Evolutionary conservation across 1,140 invertebrate genomes (phyloP).

Genomic region (Diachasma alloeum): DNA sequence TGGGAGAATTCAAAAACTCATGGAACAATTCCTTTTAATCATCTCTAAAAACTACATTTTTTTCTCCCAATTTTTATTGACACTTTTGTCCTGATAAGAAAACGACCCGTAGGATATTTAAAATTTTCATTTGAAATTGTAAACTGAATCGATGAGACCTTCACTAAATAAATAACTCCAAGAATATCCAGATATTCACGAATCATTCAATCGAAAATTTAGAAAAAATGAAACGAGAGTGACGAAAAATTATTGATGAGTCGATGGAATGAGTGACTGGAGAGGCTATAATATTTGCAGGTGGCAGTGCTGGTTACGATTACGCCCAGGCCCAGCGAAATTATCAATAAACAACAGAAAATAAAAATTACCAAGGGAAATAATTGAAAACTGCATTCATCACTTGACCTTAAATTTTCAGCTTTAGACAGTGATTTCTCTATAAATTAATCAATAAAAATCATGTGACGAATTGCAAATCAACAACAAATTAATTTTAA

Average conservation of each 20-base stretch:
- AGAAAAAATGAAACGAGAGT: slow-evolving; percentile 2
- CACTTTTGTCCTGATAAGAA: neutral
- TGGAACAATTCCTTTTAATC: neutral
- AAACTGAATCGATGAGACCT: neutral
- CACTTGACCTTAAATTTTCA: neutral
- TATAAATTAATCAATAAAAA: too few species aligned
- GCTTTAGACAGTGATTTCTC: neutral
- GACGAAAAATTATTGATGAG: neutral
- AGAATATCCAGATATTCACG: neutral
- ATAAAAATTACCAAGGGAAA: slow-evolving; percentile 6
- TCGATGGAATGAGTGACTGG: slow-evolving; percentile 39
- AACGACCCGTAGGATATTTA: neutral
- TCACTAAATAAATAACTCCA: neutral
- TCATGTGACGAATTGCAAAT: neutral
- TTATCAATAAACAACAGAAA: slow-evolving; percentile 40
- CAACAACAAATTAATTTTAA: neutral
- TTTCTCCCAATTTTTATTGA: neutral
- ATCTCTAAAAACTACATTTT: neutral
- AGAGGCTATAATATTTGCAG: slow-evolving; percentile 55
- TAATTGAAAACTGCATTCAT: neutral
- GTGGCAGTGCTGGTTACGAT: slow-evolving; percentile 59
- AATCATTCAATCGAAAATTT: neutral
- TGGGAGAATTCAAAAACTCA: neutral
- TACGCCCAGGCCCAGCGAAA: slow-evolving; percentile 53
- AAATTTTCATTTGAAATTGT: neutral